A percentile compares a stretch with the other conserved stretches of the same genome.
Evolutionary conservation across 2,797 vertebrate species (phyloP).

Genomic region (Brachyalestes nurse): DNA sequence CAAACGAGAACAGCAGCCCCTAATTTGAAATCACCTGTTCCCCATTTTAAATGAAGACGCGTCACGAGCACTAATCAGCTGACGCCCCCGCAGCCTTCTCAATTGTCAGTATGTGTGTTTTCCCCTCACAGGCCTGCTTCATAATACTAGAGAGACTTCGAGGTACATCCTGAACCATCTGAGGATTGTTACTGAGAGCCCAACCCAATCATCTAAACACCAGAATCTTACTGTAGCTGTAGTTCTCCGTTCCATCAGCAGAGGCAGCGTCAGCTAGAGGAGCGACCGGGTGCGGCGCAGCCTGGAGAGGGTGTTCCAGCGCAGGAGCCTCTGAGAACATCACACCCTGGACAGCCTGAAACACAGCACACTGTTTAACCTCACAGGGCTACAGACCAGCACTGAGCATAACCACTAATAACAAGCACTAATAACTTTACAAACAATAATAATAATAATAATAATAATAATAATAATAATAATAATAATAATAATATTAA

Average conservation of each 20-base stretch:
- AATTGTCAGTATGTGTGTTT: too few relatives aligned
- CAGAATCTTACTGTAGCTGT: slow-evolving; percentile 59
- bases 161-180: too few relatives aligned
- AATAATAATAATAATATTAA: background rate
- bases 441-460: too few relatives aligned
- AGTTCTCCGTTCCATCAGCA: slow-evolving; percentile 62
- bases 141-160: background rate
- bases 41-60: too few relatives aligned
- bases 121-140: too few relatives aligned
- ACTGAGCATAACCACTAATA: background rate
- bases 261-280: slow-evolving; percentile 31
- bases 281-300: slow-evolving; percentile 31
- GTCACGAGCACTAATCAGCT: too few relatives aligned
- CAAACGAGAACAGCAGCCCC: too few relatives aligned
- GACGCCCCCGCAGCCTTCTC: too few relatives aligned
- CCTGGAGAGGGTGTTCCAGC: slow-evolving; percentile 16
- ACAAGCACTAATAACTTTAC: background rate
- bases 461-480: background rate
- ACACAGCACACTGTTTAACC: background rate
- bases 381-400: background rate
- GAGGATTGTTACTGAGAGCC: too few relatives aligned
- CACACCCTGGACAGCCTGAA: slow-evolving; percentile 36
- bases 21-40: too few relatives aligned
- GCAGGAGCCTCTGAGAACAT: slow-evolving; percentile 41
- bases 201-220: too few relatives aligned